phyloP scores from a whole-genome alignment of 1,140 invertebrate genomes.

The Ceratina calcarata region DNA sequence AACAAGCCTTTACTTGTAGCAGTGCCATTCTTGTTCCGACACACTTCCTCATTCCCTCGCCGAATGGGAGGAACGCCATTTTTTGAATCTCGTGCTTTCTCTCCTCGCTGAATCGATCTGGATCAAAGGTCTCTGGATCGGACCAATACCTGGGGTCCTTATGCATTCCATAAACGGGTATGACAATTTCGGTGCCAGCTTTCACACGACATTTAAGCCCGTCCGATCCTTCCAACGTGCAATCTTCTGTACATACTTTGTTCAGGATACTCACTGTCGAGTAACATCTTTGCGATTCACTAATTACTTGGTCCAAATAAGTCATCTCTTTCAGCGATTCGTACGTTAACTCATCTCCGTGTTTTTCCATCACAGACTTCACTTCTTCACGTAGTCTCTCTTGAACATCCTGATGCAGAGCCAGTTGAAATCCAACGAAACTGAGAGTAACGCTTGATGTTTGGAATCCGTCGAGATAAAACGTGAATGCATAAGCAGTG shows the following conservation, averaged over 20 bases:
- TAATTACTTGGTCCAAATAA: too few relatives aligned
- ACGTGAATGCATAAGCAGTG: constrained; percentile 46
- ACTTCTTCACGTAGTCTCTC: constrained; percentile 59
- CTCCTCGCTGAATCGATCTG: constrained; percentile 83
- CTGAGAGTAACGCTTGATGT: too few relatives aligned
- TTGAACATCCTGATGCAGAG: too few relatives aligned
- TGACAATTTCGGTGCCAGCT: too few relatives aligned
- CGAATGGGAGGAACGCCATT: constrained; percentile 82
- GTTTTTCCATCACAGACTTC: constrained; percentile 5
- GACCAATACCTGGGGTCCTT: constrained; percentile 60
- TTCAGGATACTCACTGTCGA: constrained; percentile 10
- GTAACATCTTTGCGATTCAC: constrained; percentile 57
- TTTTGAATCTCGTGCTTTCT: constrained; percentile 63
- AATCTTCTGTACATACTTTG: constrained; percentile 64
- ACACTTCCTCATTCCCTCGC: constrained; percentile 82
- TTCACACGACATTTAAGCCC: too few relatives aligned
- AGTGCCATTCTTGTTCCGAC: constrained; percentile 76
- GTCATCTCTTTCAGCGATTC: too few relatives aligned
- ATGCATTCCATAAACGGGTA: constrained; percentile 79
- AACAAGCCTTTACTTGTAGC: constrained; percentile 54
- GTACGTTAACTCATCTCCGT: constrained; percentile 49
- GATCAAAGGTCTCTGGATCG: constrained; percentile 84
- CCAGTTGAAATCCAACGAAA: too few relatives aligned
- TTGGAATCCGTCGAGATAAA: too few relatives aligned
- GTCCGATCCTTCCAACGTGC: too few relatives aligned